phyloP scores from a whole-genome alignment of 1,140 invertebrate species.

The Alviniconcha marisindica region DNA sequence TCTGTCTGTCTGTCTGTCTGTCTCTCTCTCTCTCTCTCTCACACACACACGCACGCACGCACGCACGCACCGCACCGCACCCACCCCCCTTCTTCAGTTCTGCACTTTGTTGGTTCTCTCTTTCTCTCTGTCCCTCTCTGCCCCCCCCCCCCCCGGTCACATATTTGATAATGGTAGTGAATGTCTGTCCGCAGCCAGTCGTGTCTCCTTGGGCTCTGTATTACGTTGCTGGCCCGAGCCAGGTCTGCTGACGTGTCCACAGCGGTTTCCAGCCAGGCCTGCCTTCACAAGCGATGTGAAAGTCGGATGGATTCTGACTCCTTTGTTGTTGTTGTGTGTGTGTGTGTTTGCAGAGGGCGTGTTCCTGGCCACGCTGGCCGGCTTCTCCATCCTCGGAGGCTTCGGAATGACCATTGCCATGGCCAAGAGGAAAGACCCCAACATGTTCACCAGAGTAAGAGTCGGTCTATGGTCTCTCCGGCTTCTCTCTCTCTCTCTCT shows the following conservation, averaged over 20 bases:
- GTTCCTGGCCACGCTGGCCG: slow-evolving; percentile 86
- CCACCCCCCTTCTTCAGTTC: too few species aligned
- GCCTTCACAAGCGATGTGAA: too few species aligned
- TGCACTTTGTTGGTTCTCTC: too few species aligned
- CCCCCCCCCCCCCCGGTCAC: too few species aligned
- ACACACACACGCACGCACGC: too few species aligned
- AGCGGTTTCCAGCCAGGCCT: background rate
- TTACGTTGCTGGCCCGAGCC: background rate
- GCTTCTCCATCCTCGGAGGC: slow-evolving; percentile 87
- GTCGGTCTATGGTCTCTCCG: background rate
- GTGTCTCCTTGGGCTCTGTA: background rate
- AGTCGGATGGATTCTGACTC: too few species aligned
- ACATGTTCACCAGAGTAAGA: slow-evolving; percentile 84
- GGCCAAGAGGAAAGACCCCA: slow-evolving; percentile 87
- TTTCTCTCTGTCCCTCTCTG: too few species aligned
- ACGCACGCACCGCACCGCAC: too few species aligned
- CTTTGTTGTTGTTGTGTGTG: background rate
- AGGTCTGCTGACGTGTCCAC: background rate
- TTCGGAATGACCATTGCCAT: slow-evolving; percentile 87
- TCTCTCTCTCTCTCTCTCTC: too few species aligned
- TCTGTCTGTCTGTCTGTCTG: background rate
- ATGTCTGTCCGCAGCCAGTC: too few species aligned
- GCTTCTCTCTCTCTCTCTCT: slow-evolving; percentile 20
- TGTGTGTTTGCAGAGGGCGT: slow-evolving; percentile 78
- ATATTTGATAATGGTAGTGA: too few species aligned